Base-by-base conservation (phyloP, 1,140 invertebrate species). In the Drepana arcuata region DNA sequence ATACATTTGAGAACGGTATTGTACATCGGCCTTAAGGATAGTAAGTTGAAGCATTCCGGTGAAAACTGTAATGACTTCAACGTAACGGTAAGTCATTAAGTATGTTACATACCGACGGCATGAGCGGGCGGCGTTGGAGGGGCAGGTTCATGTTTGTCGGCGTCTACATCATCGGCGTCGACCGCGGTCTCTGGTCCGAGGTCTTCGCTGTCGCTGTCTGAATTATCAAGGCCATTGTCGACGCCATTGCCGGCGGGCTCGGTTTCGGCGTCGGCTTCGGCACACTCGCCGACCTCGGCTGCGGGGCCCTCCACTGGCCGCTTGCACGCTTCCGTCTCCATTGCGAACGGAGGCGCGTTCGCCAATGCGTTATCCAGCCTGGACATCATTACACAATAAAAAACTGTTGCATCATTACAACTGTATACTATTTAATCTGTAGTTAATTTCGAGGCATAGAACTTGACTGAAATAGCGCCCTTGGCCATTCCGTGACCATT, bases 141-240 rank as follows among this genome's bases (percentile, higher is more conserved):
- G n/a, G 67, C 88, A 0, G 89, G 70, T 13, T 66, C 88, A 51
- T 88, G 85, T 0, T 86, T 88, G 59, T 88, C 88, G 12, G 88
- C 70, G 56, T 89, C 88, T 0, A 86, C 78, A 26, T 87, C 85
- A 33, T 86, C 84, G 2, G 84, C 85, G 24, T 86, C 85, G 12
- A 88, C 86, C 12, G 86, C 84, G 7, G 75, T 78, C 55, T 78
- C 75, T 0, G 85, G 83, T 7, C 82, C 77, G 29, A 74, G 61
- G 41, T 86, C 84, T 11, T 85, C 81, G 42, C 74, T 75, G 29
- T 84, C 78, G 27, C 73, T 62, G 41, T 70, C 67, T 3, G 68
- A 80, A 41, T 67, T 16, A 24, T 59, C 68, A 15, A 67, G 51
- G 35, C 68, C 59, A 15, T 60, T 66, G 55, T 69, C 71, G 6